phyloP scores from a whole-genome alignment of 2,797 vertebrate species.

The Acridotheres tristis region DNA sequence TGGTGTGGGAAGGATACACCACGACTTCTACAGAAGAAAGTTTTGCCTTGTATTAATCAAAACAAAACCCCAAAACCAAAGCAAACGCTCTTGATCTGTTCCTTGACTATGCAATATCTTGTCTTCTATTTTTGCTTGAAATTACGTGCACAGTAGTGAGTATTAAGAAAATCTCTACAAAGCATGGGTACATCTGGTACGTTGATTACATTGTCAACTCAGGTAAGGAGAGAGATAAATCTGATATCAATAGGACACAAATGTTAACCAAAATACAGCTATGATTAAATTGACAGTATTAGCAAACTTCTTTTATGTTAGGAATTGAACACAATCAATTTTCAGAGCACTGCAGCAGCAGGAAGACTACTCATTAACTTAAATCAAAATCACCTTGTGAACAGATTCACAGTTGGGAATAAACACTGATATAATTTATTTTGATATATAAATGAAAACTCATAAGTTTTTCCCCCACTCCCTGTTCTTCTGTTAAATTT shows the following conservation, averaged over 20 bases:
- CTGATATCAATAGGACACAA: not conserved
- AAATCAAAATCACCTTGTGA: not conserved
- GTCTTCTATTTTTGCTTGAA: not conserved
- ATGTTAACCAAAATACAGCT: not conserved
- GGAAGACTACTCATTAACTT: not conserved
- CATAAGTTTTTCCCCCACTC: rapidly evolving
- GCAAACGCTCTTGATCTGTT: not conserved
- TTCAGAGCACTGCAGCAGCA: not conserved
- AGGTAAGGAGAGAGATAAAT: not conserved
- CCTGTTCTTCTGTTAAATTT: not conserved
- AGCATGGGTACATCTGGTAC: not conserved
- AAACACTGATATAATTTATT: not conserved
- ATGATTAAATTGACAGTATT: not conserved
- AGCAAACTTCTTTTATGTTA: not conserved
- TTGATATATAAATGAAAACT: not conserved
- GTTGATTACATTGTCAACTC: not conserved
- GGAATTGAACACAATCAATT: not conserved
- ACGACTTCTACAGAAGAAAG: not conserved
- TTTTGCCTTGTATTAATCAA: not conserved
- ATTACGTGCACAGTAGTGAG: not conserved
- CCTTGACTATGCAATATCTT: not conserved
- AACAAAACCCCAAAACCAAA: not conserved
- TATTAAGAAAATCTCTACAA: not conserved
- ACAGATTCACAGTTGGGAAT: not conserved
- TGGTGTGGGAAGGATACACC: not conserved